Conservation (phyloP, 2,113 vertebrate species). For the Pelecanoides urinatrix region DNA sequence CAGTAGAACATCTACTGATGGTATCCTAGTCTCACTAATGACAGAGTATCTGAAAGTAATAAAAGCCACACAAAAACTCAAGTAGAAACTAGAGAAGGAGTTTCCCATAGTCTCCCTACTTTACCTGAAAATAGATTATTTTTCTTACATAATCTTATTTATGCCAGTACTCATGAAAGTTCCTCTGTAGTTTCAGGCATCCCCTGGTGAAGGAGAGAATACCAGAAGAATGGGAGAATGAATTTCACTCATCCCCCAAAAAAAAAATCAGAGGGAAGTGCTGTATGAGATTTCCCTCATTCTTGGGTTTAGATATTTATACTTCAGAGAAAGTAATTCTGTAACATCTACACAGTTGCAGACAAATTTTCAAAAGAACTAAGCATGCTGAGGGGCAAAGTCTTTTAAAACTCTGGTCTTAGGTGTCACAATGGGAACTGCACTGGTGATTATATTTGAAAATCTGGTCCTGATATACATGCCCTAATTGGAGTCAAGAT, state of each 20-base stretch:
- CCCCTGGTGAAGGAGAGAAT: not conserved
- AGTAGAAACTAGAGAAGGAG: not conserved
- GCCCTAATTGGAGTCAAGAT: not conserved
- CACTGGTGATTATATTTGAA: not conserved
- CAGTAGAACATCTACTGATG: not conserved
- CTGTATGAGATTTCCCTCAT: not conserved
- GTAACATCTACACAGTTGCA: not conserved
- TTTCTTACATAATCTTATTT: not conserved
- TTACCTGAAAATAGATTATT: not conserved
- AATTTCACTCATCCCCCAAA: not conserved
- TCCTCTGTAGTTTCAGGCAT: not conserved
- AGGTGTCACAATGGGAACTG: not conserved
- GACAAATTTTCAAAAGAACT: not conserved
- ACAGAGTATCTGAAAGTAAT: not conserved
- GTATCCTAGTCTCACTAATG: not conserved
- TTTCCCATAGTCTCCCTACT: not conserved
- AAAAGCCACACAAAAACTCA: not conserved
- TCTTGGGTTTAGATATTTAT: not conserved
- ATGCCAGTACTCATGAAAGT: not conserved
- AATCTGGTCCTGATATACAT: not conserved
- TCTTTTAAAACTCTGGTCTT: not conserved
- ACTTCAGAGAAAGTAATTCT: not conserved
- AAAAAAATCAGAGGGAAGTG: not conserved
- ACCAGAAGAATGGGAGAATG: not conserved
- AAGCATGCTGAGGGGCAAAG: not conserved